Percentiles rank a stretch among this genome's conserved stretches.
phyloP scores from a whole-genome alignment of 2,113 vertebrate species.

The Dicrurus megarhynchus region DNA sequence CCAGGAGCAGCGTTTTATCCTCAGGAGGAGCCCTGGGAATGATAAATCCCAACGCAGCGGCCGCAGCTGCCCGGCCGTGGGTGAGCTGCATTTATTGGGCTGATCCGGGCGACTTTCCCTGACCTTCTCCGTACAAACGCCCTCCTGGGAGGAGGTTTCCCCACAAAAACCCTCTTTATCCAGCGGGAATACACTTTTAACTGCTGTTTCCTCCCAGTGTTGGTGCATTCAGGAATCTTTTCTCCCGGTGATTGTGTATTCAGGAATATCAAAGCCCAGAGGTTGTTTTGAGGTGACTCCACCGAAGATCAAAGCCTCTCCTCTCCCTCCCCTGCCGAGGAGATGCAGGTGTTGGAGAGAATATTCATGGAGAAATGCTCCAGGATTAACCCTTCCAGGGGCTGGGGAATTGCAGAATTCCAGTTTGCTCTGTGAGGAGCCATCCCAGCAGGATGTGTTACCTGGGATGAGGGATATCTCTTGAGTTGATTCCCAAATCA shows the following conservation, averaged over 20 bases:
- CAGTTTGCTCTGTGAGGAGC: background rate
- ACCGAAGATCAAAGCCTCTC: background rate
- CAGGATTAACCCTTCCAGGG: background rate
- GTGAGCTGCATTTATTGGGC: background rate
- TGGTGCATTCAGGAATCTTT: background rate
- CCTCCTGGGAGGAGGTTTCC: background rate
- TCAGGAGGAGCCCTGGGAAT: background rate
- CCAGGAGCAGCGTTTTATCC: background rate
- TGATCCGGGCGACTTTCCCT: background rate
- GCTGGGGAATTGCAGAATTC: background rate
- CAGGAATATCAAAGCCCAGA: background rate
- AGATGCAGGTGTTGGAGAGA: conserved; percentile 1
- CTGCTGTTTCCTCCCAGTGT: background rate
- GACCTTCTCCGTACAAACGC: background rate
- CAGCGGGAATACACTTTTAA: rapidly evolving
- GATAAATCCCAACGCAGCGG: background rate
- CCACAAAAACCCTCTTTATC: background rate
- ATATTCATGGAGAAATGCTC: background rate
- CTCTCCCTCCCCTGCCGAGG: background rate
- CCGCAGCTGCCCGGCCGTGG: background rate
- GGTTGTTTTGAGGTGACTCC: background rate
- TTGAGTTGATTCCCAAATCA: background rate
- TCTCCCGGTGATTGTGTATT: background rate
- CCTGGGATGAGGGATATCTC: background rate
- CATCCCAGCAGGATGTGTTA: background rate